Evolutionary conservation across 2,113 vertebrate genomes (phyloP).

Genomic region (Monarcha castaneiventris): DNA sequence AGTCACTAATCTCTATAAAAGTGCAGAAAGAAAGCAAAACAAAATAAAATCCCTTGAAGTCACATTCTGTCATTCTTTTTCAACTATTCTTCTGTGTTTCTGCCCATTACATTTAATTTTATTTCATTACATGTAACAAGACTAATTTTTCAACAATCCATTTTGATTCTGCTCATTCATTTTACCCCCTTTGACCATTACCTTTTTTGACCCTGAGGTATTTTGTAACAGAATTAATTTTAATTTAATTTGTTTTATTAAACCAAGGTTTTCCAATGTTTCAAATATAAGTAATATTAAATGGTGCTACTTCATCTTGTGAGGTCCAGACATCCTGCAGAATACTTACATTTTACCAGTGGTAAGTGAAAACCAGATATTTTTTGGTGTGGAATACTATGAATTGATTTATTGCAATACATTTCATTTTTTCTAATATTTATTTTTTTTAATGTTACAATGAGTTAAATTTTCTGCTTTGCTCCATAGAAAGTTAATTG

Average conservation of each 20-base stretch:
- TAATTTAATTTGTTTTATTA: neutral
- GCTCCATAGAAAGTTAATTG: neutral
- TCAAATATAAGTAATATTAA: neutral
- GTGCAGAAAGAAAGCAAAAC: neutral
- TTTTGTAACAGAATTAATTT: neutral
- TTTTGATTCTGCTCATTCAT: neutral
- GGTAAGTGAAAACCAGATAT: neutral
- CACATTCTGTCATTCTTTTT: neutral
- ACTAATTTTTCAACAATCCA: neutral
- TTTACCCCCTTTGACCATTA: neutral
- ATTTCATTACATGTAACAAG: slow-evolving; percentile 4
- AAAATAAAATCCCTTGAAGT: neutral
- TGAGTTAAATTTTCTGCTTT: neutral
- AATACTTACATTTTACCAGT: neutral
- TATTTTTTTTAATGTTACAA: neutral
- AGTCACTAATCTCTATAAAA: neutral
- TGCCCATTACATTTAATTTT: neutral
- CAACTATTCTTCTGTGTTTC: neutral
- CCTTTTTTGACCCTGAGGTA: neutral
- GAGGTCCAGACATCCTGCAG: neutral
- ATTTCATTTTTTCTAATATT: neutral
- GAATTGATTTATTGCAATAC: neutral
- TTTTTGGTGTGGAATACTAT: neutral
- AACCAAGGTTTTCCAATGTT: neutral
- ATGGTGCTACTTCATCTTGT: neutral